A percentile compares a stretch with the other conserved stretches of the same genome.
Conservation (phyloP, 2,113 vertebrate species). For the Siniperca knerii region DNA sequence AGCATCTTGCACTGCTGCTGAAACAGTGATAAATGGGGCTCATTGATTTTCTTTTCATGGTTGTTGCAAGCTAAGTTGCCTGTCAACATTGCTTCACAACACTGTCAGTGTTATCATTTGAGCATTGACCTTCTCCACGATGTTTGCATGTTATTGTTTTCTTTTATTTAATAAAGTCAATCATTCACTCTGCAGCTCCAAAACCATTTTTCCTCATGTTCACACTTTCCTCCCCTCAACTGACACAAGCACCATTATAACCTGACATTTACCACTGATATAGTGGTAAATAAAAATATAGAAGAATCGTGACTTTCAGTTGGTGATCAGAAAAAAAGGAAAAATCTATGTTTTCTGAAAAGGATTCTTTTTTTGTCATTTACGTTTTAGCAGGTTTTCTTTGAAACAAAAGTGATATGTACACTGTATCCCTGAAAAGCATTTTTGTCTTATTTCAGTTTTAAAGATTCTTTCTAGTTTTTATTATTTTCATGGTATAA, state of each 20-base stretch:
- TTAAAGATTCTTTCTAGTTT: not conserved
- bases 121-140: conserved; percentile 28
- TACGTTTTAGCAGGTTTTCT: no score
- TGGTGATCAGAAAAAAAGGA: not conserved
- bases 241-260: not conserved
- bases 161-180: conserved; percentile 41
- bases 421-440: not conserved
- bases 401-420: no score
- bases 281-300: not conserved
- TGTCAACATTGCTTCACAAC: conserved; percentile 32
- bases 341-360: not conserved
- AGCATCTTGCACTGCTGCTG: conserved; percentile 24
- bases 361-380: no score
- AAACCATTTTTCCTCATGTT: not conserved
- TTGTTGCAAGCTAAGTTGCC: conserved; percentile 18
- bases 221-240: not conserved
- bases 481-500: not conserved
- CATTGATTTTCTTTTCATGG: conserved; percentile 45
- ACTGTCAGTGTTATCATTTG: conserved; percentile 22
- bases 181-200: conserved; percentile 5
- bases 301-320: not conserved
- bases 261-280: not conserved
- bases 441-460: not conserved
- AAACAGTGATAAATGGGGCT: conserved; percentile 37
- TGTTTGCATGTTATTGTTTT: conserved; percentile 40